These are phyloP conservation scores for Margarornis squamiger DNA, from an alignment of 2,797 vertebrate genomes.

Conservation along the genomic window DNA sequence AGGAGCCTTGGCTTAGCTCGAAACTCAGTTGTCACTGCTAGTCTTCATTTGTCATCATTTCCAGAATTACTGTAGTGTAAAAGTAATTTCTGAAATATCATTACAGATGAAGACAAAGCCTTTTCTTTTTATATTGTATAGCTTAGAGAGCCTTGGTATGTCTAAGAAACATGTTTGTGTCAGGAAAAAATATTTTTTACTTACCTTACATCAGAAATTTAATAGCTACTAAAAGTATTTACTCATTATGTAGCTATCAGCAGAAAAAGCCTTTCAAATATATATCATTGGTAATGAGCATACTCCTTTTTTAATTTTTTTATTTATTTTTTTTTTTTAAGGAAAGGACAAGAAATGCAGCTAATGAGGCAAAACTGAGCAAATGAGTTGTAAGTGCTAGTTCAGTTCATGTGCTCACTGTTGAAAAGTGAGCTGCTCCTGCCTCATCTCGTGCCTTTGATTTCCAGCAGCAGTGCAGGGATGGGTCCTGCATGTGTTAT, in stretches of 20 bases:
- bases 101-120: conserved; percentile 42
- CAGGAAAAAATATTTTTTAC: background rate
- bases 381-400: background rate
- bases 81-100: conserved; percentile 49
- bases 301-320: background rate
- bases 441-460: background rate
- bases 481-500: background rate
- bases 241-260: conserved; percentile 17
- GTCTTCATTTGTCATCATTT: conserved; percentile 52
- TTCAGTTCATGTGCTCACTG: background rate
- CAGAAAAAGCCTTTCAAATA: background rate
- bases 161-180: conserved; percentile 35
- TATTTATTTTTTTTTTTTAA: background rate
- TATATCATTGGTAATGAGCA: conserved; percentile 15
- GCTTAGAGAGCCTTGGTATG: conserved; percentile 21
- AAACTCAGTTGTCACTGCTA: background rate
- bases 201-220: conserved; percentile 60
- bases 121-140: conserved; percentile 34
- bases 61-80: conserved; percentile 45
- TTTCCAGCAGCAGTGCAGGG: background rate
- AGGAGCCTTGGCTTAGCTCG: background rate
- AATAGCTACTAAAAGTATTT: conserved; percentile 51
- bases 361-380: conserved; percentile 30
- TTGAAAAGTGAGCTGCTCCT: background rate
- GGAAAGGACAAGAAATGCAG: background rate